phyloP scores from a whole-genome alignment of 2,888 invertebrate genomes.

The Adela reaumurella region DNA sequence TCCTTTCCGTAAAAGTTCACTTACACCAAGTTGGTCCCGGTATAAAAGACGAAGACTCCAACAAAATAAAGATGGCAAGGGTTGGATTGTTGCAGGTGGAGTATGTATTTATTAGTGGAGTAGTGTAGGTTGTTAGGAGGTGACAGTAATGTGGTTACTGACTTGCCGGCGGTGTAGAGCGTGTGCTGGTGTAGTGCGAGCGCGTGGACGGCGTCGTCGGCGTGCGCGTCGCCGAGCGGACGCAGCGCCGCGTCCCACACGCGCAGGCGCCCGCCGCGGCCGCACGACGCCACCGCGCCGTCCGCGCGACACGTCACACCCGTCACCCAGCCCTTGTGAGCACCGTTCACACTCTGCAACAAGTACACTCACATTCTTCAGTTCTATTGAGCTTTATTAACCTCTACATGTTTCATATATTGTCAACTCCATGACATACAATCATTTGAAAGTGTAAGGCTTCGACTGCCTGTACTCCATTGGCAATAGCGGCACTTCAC shows the following conservation, averaged over 20 bases:
- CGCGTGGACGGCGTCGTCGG: slow-evolving; percentile 61
- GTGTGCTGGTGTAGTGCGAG: slow-evolving; percentile 58
- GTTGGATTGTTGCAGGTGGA: too few species aligned
- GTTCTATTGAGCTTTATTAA: too few species aligned
- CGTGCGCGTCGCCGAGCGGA: slow-evolving; percentile 32
- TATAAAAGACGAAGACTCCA: too few species aligned
- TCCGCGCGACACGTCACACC: slow-evolving; percentile 54
- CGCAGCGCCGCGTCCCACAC: slow-evolving; percentile 72
- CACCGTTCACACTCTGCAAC: slow-evolving; percentile 65
- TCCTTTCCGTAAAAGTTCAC: too few species aligned
- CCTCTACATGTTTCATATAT: too few species aligned
- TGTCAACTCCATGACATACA: too few species aligned
- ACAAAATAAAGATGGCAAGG: too few species aligned
- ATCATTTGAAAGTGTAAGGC: too few species aligned
- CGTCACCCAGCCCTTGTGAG: slow-evolving; percentile 85
- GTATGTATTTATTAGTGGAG: too few species aligned
- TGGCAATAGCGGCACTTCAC: slow-evolving; percentile 15
- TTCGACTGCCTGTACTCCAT: too few species aligned
- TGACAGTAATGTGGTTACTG: slow-evolving; percentile 28
- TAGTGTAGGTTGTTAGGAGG: not conserved
- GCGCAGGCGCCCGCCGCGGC: slow-evolving; percentile 72
- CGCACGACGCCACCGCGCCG: slow-evolving; percentile 64
- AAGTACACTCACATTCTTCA: too few species aligned
- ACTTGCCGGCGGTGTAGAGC: slow-evolving; percentile 83
- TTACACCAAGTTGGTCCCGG: too few species aligned